These are phyloP conservation scores for Podocnemis expansa DNA, from an alignment of 2,113 vertebrate species.

Conservation along the genomic window DNA sequence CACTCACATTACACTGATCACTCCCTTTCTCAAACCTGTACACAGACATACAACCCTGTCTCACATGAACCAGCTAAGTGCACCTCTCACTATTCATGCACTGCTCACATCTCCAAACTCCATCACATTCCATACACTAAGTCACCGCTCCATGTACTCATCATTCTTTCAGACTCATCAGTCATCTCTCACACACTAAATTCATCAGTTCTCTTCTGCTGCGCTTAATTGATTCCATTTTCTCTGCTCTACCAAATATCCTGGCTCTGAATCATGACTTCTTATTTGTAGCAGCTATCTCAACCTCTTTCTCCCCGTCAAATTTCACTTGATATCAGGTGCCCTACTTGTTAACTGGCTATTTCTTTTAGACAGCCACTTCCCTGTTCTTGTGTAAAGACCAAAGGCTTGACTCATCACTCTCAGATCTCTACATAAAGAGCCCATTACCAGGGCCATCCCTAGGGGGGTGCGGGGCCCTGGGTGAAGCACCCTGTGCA, in stretches of 20 bases:
- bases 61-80: background rate
- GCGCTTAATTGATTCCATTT: background rate
- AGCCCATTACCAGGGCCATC: no score
- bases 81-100: background rate
- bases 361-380: background rate
- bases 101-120: background rate
- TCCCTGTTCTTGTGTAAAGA: background rate
- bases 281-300: background rate
- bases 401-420: background rate
- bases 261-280: background rate
- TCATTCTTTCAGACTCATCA: background rate
- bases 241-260: background rate
- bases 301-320: background rate
- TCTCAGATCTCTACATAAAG: background rate
- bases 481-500: no score
- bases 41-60: rapidly evolving
- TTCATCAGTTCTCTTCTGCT: background rate
- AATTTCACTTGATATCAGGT: background rate
- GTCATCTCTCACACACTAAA: background rate
- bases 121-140: background rate
- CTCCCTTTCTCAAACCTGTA: background rate
- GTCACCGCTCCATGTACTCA: background rate
- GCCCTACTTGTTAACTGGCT: background rate
- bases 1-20: no score
- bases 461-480: no score